A percentile compares a stretch with the other conserved stretches of the same genome.
Conservation (phyloP, 2,113 vertebrate genomes). For the Thinocorus orbignyianus region DNA sequence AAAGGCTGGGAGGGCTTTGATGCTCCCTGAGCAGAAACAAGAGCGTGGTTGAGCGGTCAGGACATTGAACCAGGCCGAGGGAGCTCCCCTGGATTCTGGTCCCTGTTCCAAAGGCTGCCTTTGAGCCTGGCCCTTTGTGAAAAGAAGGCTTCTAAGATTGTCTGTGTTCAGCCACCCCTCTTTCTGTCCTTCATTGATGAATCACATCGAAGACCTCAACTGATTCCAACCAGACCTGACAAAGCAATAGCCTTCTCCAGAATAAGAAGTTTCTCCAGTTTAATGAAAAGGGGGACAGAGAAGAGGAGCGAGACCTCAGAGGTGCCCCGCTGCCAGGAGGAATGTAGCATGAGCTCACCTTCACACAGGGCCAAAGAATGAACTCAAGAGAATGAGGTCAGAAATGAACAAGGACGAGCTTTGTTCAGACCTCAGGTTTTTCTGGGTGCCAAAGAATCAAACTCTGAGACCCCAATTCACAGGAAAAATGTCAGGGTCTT, state of each 20-base stretch:
- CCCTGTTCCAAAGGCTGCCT: not conserved
- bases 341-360: not conserved
- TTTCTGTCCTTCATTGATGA: not conserved
- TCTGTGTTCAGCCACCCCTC: not conserved
- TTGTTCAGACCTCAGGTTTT: not conserved
- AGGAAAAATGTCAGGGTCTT: not conserved
- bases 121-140: not conserved
- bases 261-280: not conserved
- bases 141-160: not conserved
- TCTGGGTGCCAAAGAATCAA: not conserved
- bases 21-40: conserved; percentile 4
- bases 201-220: not conserved
- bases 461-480: not conserved
- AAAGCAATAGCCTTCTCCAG: not conserved
- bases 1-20: not conserved
- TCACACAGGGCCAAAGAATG: not conserved
- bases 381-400: not conserved
- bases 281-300: not conserved
- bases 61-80: not conserved
- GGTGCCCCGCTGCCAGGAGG: not conserved
- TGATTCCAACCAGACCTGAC: not conserved
- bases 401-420: not conserved
- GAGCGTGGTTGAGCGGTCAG: not conserved
- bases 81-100: not conserved
- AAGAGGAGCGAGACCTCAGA: not conserved